A percentile compares a stretch with the other conserved stretches of the same genome.
Conservation (phyloP, 2,888 invertebrate species). For the Hirtodrosophila confusa region DNA sequence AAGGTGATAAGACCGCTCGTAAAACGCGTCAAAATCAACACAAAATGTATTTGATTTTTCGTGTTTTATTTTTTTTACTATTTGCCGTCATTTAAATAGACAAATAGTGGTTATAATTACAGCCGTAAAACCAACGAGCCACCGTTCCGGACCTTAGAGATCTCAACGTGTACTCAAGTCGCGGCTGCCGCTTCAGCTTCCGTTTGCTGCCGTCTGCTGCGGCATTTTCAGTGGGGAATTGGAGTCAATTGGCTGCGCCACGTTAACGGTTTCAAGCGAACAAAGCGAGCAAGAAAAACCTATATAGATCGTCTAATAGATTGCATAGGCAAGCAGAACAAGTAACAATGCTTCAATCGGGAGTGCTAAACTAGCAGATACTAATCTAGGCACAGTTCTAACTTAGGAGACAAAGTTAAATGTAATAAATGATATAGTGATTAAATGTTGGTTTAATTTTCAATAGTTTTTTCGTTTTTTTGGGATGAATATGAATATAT, state of each 20-base stretch:
- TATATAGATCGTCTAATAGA: slow-evolving; percentile 45
- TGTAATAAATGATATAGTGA: no score
- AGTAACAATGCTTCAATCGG: background rate
- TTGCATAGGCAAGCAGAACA: slow-evolving; percentile 39
- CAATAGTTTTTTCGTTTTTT: no score
- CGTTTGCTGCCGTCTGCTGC: slow-evolving; percentile 18
- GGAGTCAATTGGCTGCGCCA: slow-evolving; percentile 53
- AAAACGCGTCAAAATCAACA: slow-evolving; percentile 5
- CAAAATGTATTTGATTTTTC: slow-evolving; percentile 1
- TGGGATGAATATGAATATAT: no score
- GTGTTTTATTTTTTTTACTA: slow-evolving; percentile 16
- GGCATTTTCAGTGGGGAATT: slow-evolving; percentile 15
- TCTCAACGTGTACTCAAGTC: background rate
- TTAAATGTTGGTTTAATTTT: no score
- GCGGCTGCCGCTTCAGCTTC: slow-evolving; percentile 6
- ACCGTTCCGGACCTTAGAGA: slow-evolving; percentile 2
- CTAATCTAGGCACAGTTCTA: no score
- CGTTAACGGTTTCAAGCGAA: slow-evolving; percentile 38
- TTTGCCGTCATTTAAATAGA: slow-evolving; percentile 35
- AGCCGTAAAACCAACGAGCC: slow-evolving; percentile 17
- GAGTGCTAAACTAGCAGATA: no score
- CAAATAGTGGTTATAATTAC: slow-evolving; percentile 41
- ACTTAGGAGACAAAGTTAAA: no score
- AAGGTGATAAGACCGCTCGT: slow-evolving; percentile 16
- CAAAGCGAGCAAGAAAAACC: slow-evolving; percentile 6